Base-by-base conservation (phyloP, 37 sponge, comb jelly and placozoan genomes). In the Oopsacas minuta region DNA sequence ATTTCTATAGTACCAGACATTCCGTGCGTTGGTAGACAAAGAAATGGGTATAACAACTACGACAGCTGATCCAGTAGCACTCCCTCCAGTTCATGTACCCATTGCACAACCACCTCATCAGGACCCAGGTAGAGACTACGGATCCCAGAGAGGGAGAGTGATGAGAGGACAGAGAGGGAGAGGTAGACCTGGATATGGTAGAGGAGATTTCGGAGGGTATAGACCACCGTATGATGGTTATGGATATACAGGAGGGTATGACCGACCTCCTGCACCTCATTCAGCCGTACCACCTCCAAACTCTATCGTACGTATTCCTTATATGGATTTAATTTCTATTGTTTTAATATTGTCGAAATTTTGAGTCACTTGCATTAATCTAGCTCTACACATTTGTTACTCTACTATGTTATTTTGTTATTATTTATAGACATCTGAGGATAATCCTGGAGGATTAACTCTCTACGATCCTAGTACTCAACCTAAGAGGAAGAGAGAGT, bases 141-240 rank as follows among this genome's bases (percentile, higher is more conserved):
- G 37, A 35, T 37, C 39, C 15, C 22, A 37, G 36, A 7, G 38
- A 20, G 38, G 37, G 36, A 37, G 83, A 37, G 38, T 37, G 83
- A 84, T 49, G 85, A n/a, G 85, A 15, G 15, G 52, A n/a, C 51
- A 46, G n/a, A n/a, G n/a, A n/a, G 85, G n/a, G n/a, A n/a, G 49
- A 17, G 46, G 49, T 5, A 46, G 49, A 52, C 23, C 17, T 23
- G 85, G 85, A 15, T n/a, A n/a, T 7, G 85, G 46, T 1, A 39
- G 85, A 46, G 85, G 52, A 28, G 46, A 34, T 34, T 10, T 52
- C 51, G 52, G 52, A 30, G 37, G 38, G 10, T 61, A 61, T 12
- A 12, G 17, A 61, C 75, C 75, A 32, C 22, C 10, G 49, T n/a
- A n/a, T n/a, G n/a, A n/a, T n/a, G 52, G 7, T 20, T 38, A 84